Evolutionary conservation across 1,140 invertebrate genomes (phyloP).

Genomic region (Leguminivora glycinivorella): DNA sequence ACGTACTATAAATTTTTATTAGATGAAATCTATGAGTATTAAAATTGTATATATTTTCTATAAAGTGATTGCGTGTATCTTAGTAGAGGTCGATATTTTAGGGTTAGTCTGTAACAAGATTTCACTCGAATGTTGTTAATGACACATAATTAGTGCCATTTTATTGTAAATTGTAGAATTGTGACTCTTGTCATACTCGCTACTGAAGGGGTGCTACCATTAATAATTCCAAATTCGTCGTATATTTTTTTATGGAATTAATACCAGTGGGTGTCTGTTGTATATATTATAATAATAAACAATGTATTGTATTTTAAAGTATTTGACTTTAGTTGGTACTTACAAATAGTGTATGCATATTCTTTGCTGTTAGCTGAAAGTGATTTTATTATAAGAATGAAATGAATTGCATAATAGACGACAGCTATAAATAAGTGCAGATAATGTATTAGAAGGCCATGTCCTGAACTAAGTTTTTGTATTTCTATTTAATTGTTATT

Average conservation of each 20-base stretch:
- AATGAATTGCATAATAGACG: constrained; percentile 75
- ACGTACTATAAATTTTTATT: constrained; percentile 77
- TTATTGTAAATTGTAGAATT: constrained; percentile 77
- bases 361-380: constrained; percentile 68
- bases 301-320: constrained; percentile 78
- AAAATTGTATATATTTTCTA: constrained; percentile 72
- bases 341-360: constrained; percentile 75
- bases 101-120: constrained; percentile 79
- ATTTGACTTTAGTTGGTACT: constrained; percentile 76
- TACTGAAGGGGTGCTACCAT: constrained; percentile 80
- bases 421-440: constrained; percentile 70
- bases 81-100: constrained; percentile 69
- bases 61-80: constrained; percentile 70
- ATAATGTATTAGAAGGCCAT: constrained; percentile 72
- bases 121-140: constrained; percentile 74
- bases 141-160: constrained; percentile 79
- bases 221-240: constrained; percentile 79
- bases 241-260: constrained; percentile 77
- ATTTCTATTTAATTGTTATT: constrained; percentile 80
- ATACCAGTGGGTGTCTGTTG: constrained; percentile 77
- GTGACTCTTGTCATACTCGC: constrained; percentile 80
- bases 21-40: constrained; percentile 75
- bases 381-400: constrained; percentile 75
- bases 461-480: constrained; percentile 73
- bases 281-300: constrained; percentile 62